Evolutionary conservation across 2,113 vertebrate genomes (phyloP), one percentile per base, ranked within the genome.

Genomic region (Embiotoca jacksoni): DNA sequence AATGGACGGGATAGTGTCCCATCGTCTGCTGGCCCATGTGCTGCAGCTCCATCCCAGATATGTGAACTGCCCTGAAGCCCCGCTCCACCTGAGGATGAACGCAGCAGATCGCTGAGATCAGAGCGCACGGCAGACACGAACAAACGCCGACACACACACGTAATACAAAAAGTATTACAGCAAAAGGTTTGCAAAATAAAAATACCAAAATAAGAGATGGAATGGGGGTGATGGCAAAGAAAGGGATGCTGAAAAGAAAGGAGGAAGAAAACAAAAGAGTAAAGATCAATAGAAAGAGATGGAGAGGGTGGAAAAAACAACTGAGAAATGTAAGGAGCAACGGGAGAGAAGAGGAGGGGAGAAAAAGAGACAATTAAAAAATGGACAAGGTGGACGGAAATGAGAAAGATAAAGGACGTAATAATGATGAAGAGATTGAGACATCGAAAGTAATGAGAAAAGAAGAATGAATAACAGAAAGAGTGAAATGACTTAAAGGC

Each of bases 1-100:
- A 99, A 72, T 99, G 98, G 39, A 99, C 90, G 0, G 98, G 98
- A 67, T 99, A 99, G 92, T 99, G 98, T 16, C 98, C 98, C 95
- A 99, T 94, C 0, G 95, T 95, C 92, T 99, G 98, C 90, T 99
- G 98, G 3, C 98, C 98, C 98, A 99, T 99, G 66, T 98, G 94
- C 80, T 94, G 95, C 70, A 99, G 83, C 91, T 99, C 97, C 66
- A 97, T 67, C 1, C 97, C 98, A 72, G 97, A 95, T 58, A 99
- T 84, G 58, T 99, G 98, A 2, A 94, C 93, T 0, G 98, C 95
- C 72, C 89, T 95, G 78, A 99, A 99, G 7, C 95, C 93, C 7
- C 92, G 93, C 14, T 95, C 97, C 63, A 98, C 94, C 98, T 99
- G 91, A 72, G 2, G 11, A 73, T 3, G 31, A 80, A 23, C 23